Percentiles rank a stretch among this genome's conserved stretches.
These are phyloP conservation scores for Allobates femoralis DNA, from an alignment of 2,797 vertebrate genomes.

Conservation along the genomic window DNA sequence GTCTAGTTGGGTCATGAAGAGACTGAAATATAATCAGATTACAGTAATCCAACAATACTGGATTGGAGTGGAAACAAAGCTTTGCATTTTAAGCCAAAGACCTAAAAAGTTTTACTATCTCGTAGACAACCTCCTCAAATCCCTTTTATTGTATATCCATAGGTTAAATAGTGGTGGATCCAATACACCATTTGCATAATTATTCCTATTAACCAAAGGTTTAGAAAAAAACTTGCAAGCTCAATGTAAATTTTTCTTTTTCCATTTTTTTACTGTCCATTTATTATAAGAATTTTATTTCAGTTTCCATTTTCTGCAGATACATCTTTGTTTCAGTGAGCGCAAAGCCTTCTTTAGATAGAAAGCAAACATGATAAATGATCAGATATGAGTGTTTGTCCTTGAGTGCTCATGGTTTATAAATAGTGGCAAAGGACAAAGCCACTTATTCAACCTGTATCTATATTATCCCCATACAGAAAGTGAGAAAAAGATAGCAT, in stretches of 20 bases:
- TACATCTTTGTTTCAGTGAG: not conserved
- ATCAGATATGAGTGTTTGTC: constrained; percentile 22
- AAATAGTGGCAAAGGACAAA: constrained; percentile 15
- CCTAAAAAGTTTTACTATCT: no score
- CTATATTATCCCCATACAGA: constrained; percentile 49
- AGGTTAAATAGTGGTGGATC: not conserved
- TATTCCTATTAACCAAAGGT: not conserved
- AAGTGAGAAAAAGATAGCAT: constrained; percentile 24
- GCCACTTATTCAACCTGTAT: constrained; percentile 12
- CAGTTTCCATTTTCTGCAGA: not conserved
- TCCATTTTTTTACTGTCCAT: not conserved
- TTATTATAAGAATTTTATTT: not conserved
- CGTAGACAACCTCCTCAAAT: no score
- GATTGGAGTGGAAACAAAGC: no score
- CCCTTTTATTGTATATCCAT: not conserved
- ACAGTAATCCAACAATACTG: no score
- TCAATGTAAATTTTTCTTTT: not conserved
- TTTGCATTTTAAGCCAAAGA: no score
- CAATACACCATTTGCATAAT: not conserved
- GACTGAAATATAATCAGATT: no score
- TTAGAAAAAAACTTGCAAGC: not conserved
- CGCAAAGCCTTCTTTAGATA: not conserved
- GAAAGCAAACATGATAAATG: constrained; percentile 13
- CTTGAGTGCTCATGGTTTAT: constrained; percentile 10
- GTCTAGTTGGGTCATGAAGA: no score